These are phyloP conservation scores for Pungitius pungitius DNA, from an alignment of 2,113 vertebrate species.

Conservation along the genomic window DNA sequence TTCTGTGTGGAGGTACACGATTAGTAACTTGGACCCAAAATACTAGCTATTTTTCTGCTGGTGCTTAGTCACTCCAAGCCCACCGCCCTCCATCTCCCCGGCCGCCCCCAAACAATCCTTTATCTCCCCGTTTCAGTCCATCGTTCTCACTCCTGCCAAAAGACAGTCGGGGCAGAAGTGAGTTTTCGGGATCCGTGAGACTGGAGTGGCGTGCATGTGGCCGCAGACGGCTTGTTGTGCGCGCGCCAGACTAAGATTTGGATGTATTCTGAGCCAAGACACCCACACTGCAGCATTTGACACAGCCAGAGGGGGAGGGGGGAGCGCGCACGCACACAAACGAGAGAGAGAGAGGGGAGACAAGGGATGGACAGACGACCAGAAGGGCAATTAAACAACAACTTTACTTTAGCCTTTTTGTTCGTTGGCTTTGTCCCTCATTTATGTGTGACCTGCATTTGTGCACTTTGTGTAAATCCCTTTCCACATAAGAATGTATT, in stretches of 20 bases:
- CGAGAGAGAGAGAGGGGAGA: neutral
- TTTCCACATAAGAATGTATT: neutral
- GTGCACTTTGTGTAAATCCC: neutral
- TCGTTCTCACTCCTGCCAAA: conserved; percentile 24
- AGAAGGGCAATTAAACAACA: too few relatives aligned
- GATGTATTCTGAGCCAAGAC: conserved; percentile 43
- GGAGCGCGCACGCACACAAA: conserved; percentile 8
- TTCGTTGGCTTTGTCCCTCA: too few relatives aligned
- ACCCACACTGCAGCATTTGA: conserved; percentile 64
- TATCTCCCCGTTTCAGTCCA: neutral
- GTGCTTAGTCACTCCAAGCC: conserved; percentile 3
- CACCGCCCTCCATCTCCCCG: neutral
- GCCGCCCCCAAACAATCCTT: neutral
- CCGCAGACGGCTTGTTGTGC: neutral
- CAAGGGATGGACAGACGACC: neutral
- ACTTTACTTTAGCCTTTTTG: too few relatives aligned
- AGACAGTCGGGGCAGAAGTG: conserved; percentile 45
- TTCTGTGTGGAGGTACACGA: conserved; percentile 3
- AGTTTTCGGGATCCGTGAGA: conserved; percentile 35
- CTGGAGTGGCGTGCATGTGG: conserved; percentile 40
- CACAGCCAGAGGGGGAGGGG: conserved; percentile 54
- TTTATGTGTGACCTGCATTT: neutral
- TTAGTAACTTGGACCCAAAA: conserved; percentile 20
- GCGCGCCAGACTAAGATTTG: conserved; percentile 27
- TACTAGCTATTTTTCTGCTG: conserved; percentile 17